Conservation (phyloP, 2,113 vertebrate genomes). For the Procapra przewalskii region DNA sequence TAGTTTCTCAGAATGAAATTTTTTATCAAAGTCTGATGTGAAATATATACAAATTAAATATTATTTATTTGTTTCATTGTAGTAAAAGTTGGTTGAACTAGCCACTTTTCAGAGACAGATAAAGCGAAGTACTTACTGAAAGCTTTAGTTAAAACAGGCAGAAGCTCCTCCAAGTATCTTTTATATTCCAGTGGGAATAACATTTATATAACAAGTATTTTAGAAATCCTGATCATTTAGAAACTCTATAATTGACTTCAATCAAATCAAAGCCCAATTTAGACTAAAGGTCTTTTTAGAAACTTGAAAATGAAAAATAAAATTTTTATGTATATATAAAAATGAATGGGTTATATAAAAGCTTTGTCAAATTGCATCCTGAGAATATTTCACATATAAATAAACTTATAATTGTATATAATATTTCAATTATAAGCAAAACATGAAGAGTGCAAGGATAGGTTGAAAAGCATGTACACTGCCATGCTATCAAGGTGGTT, state of each 20-base stretch:
- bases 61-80: not conserved
- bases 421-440: conserved; percentile 45
- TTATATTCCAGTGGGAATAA: not conserved
- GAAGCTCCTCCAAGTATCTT: not conserved
- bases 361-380: not conserved
- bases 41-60: conserved; percentile 18
- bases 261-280: conserved; percentile 21
- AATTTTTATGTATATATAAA: not conserved
- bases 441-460: conserved; percentile 23
- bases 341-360: conserved; percentile 31
- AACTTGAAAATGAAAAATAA: not conserved
- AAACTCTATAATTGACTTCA: not conserved
- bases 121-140: not conserved
- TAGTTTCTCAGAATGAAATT: not conserved
- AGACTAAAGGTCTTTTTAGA: not conserved
- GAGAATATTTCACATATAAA: conserved; percentile 48
- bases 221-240: not conserved
- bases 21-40: not conserved
- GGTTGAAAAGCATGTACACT: conserved; percentile 54
- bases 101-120: not conserved
- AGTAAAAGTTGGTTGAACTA: not conserved
- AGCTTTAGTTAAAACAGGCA: not conserved
- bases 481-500: conserved; percentile 72
- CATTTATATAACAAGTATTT: not conserved
- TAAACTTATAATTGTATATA: conserved; percentile 38